phyloP scores from a whole-genome alignment of 2,797 vertebrate genomes.

The Rhinoraja longicauda region DNA sequence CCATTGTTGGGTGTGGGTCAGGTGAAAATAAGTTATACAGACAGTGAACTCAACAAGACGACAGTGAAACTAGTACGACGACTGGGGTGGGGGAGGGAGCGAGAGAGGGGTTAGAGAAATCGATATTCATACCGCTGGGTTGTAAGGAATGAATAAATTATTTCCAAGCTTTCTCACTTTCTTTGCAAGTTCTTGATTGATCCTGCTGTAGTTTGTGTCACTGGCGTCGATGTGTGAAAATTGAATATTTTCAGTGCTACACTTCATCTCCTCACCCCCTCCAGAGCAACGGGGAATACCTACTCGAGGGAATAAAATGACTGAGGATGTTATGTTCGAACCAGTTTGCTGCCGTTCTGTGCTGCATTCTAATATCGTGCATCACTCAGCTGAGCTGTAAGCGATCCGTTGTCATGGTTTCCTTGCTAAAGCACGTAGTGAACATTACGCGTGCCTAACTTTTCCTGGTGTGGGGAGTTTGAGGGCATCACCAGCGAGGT shows the following conservation, averaged over 20 bases:
- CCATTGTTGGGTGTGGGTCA: no score
- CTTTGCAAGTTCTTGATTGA: no score
- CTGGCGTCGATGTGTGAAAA: background rate
- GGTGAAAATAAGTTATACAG: no score
- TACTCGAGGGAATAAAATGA: background rate
- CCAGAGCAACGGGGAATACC: background rate
- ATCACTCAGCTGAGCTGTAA: background rate
- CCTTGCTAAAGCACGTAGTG: background rate
- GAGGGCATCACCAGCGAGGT: constrained; percentile 38
- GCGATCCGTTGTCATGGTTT: background rate
- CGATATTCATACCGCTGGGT: no score
- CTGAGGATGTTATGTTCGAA: background rate
- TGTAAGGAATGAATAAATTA: no score
- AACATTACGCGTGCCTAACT: background rate
- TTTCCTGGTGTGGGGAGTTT: constrained; percentile 35
- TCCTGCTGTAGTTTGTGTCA: no score
- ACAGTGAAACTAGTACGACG: no score
- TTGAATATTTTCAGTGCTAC: background rate
- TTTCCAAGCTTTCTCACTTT: no score
- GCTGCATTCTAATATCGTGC: background rate
- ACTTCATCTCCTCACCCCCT: no score
- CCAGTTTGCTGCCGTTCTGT: background rate
- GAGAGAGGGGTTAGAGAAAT: no score
- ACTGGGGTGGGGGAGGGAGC: no score
- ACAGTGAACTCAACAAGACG: no score